Conservation (phyloP, 2,113 vertebrate species). For the Mormyrus iriodes region DNA sequence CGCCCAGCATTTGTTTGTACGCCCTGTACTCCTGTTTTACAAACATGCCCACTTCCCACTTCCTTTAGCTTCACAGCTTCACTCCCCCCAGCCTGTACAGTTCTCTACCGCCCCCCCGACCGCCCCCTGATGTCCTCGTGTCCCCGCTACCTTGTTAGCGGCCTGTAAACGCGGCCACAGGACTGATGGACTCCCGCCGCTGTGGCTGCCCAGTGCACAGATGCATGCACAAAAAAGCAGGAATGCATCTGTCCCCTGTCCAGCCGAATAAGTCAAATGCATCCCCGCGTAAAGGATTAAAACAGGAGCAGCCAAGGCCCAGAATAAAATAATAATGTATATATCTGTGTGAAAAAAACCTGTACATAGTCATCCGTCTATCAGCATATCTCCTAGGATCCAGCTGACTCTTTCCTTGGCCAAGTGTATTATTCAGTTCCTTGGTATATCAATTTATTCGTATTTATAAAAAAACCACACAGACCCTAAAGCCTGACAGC, state of each 20-base stretch:
- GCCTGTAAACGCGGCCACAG: background rate
- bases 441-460: background rate
- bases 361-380: background rate
- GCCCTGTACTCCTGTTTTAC: background rate
- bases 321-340: background rate
- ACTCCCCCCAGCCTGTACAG: background rate
- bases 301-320: background rate
- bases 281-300: background rate
- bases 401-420: background rate
- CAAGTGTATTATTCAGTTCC: background rate
- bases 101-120: background rate
- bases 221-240: background rate
- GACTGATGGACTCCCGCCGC: background rate
- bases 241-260: background rate
- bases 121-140: background rate
- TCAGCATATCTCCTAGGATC: background rate
- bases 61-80: background rate
- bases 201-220: background rate
- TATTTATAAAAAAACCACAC: background rate
- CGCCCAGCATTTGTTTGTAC: background rate
- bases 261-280: background rate
- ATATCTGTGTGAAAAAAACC: constrained; percentile 3
- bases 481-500: background rate
- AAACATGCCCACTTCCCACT: background rate
- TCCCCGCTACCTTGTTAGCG: background rate